Evolutionary conservation across 2,113 vertebrate species (phyloP).

Genomic region (Stigmatopora nigra): DNA sequence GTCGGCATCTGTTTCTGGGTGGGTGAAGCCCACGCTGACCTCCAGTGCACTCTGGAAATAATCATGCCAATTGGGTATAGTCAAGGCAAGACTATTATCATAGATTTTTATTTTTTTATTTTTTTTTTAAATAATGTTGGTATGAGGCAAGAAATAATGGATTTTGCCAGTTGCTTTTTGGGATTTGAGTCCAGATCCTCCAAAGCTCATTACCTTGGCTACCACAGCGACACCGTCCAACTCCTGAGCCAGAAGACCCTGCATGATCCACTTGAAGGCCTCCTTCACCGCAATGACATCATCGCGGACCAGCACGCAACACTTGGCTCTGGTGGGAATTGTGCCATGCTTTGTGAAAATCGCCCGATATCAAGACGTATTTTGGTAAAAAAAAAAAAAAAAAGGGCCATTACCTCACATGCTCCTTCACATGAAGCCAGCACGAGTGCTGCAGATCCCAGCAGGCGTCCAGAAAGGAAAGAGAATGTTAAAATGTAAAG

Average conservation of each 20-base stretch:
- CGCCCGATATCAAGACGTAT: not conserved
- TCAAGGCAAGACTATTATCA: no score
- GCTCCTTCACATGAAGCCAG: constrained; percentile 89
- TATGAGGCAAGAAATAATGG: no score
- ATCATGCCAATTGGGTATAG: no score
- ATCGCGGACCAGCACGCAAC: constrained; percentile 72
- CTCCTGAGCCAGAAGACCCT: constrained; percentile 79
- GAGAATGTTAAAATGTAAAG: not conserved
- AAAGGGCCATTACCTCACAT: constrained; percentile 72
- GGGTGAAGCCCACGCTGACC: constrained; percentile 85
- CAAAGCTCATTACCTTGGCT: constrained; percentile 80
- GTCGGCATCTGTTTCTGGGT: constrained; percentile 84
- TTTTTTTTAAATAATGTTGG: no score
- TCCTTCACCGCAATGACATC: constrained; percentile 90
- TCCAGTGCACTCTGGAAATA: constrained; percentile 85
- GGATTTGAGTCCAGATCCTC: no score
- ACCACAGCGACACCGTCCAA: constrained; percentile 79
- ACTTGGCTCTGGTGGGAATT: constrained; percentile 74
- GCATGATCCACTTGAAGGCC: constrained; percentile 91
- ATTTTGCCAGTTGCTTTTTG: no score
- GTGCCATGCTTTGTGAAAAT: constrained; percentile 6
- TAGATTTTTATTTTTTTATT: no score
- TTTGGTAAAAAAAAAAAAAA: not conserved
- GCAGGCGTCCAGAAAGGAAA: not conserved
- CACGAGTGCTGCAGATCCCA: constrained; percentile 74